Conservation (phyloP, 2,888 invertebrate species). For the Melanophora roralis region DNA sequence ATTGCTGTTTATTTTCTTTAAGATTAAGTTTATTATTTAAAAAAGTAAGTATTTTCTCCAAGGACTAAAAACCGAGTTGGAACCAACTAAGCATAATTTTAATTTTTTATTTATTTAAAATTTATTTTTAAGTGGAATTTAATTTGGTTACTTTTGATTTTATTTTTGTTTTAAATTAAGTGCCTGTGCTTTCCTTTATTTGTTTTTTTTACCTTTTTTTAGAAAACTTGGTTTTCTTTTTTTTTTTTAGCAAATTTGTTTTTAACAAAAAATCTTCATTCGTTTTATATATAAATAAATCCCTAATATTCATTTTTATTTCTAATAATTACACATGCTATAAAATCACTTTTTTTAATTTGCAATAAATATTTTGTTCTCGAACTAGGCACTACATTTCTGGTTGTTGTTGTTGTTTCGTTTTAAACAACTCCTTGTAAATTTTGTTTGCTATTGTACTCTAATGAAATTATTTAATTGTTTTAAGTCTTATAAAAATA, state of each 20-base stretch:
- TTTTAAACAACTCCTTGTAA: conserved; percentile 35
- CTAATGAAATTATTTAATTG: not conserved
- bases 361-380: conserved; percentile 7
- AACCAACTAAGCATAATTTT: not conserved
- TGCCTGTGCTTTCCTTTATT: conserved; percentile 51
- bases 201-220: conserved; percentile 5
- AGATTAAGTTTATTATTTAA: too few relatives aligned
- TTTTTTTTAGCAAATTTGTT: not conserved
- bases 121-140: not conserved
- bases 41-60: too few relatives aligned
- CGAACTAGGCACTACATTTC: conserved; percentile 60
- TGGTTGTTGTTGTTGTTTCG: conserved; percentile 22
- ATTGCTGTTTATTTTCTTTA: too few relatives aligned
- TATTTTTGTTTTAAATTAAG: conserved; percentile 34
- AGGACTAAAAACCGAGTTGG: not conserved
- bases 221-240: conserved; percentile 59
- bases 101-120: not conserved
- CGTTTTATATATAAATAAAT: conserved; percentile 22
- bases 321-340: not conserved
- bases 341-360: conserved; percentile 2
- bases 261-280: conserved; percentile 20
- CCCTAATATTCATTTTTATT: conserved; percentile 47
- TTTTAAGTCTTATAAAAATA: conserved; percentile 26
- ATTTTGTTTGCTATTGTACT: not conserved
- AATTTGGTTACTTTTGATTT: conserved; percentile 7